Evolutionary conservation across 2,113 vertebrate genomes (phyloP).

Genomic region (Entosphenus tridentatus): DNA sequence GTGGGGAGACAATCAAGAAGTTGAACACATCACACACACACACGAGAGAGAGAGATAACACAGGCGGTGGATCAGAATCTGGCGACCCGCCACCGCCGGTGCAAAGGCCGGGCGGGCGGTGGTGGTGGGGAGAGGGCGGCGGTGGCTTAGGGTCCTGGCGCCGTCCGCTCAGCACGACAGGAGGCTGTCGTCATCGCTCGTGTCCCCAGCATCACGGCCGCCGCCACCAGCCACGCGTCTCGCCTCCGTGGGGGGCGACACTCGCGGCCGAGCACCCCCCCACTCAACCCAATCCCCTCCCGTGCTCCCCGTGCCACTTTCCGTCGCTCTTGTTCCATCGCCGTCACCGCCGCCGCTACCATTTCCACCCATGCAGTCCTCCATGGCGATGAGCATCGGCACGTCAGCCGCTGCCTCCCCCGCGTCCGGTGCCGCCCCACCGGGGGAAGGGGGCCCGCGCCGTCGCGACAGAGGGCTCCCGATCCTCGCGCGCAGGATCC

Average conservation of each 20-base stretch:
- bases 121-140: too few relatives aligned
- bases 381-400: slow-evolving; percentile 1
- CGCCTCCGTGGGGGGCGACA: background rate
- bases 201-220: background rate
- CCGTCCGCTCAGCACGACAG: background rate
- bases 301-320: background rate
- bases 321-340: background rate
- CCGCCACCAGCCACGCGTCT: background rate
- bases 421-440: background rate
- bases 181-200: slow-evolving; percentile 3
- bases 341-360: background rate
- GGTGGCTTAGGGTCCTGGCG: background rate
- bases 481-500: background rate
- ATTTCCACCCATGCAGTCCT: background rate
- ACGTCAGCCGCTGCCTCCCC: background rate
- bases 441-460: slow-evolving; percentile 1
- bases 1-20: too few relatives aligned
- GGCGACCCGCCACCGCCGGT: too few relatives aligned
- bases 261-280: slow-evolving; percentile 3
- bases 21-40: too few relatives aligned
- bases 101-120: too few relatives aligned
- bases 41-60: too few relatives aligned
- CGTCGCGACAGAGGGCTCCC: background rate
- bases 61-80: too few relatives aligned
- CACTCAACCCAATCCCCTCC: background rate